Evolutionary conservation across 2,888 invertebrate species (phyloP).

Genomic region (Girardia tigrina): DNA sequence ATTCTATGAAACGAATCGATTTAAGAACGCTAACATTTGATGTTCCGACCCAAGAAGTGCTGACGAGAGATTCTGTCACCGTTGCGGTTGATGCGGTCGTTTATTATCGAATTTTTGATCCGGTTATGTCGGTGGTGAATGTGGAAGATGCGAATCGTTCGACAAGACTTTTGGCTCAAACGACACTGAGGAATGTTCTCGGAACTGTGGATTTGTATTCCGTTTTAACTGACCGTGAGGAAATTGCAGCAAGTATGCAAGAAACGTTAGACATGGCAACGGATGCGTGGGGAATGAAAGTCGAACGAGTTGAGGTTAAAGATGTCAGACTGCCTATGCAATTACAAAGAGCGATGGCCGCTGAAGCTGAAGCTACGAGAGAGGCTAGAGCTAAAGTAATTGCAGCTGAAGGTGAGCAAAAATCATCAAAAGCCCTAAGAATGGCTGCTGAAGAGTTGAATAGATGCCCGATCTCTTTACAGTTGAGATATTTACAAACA

Average conservation of each 20-base stretch:
- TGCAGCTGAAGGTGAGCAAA: slow-evolving; percentile 48
- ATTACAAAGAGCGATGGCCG: slow-evolving; percentile 48
- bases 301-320: slow-evolving; percentile 50
- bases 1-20: slow-evolving; percentile 38
- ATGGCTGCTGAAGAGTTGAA: slow-evolving; percentile 73
- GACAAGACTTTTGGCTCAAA: slow-evolving; percentile 45
- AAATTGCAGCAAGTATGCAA: slow-evolving; percentile 46
- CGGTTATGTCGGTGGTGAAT: slow-evolving; percentile 45
- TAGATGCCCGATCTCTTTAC: slow-evolving; percentile 67
- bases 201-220: slow-evolving; percentile 44
- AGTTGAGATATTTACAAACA: slow-evolving; percentile 51
- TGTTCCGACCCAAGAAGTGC: slow-evolving; percentile 41
- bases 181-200: slow-evolving; percentile 47
- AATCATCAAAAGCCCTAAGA: slow-evolving; percentile 65
- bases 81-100: slow-evolving; percentile 48
- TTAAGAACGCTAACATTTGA: slow-evolving; percentile 39
- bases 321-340: slow-evolving; percentile 47
- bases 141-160: slow-evolving; percentile 45
- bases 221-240: slow-evolving; percentile 45
- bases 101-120: slow-evolving; percentile 45
- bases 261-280: slow-evolving; percentile 50
- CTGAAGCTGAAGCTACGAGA: slow-evolving; percentile 47
- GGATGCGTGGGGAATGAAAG: slow-evolving; percentile 52
- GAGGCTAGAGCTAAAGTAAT: slow-evolving; percentile 39
- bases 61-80: slow-evolving; percentile 47